Evolutionary conservation across 1,140 invertebrate species (phyloP).

Genomic region (Ceratina australensis): DNA sequence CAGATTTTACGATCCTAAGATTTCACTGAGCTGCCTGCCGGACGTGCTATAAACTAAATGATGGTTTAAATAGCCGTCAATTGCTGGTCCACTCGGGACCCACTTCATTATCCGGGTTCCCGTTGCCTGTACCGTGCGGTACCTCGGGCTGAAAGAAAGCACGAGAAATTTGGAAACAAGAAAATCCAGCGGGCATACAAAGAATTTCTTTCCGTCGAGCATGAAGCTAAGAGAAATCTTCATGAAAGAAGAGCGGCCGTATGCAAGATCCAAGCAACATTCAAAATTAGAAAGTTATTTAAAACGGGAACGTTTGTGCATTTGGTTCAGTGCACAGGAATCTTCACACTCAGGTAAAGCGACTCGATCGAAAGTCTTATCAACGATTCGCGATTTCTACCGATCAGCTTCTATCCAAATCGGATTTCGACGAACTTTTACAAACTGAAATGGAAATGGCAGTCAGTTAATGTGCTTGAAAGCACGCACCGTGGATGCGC

Average conservation of each 20-base stretch:
- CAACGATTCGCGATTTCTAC: background rate
- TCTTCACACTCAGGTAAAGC: constrained; percentile 20
- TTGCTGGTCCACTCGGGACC: too few relatives aligned
- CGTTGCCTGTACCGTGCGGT: too few relatives aligned
- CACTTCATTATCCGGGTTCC: too few relatives aligned
- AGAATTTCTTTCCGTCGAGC: background rate
- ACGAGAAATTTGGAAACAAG: too few relatives aligned
- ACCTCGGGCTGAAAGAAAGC: too few relatives aligned
- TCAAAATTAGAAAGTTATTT: constrained; percentile 51
- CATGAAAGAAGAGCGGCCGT: background rate
- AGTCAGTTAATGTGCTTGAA: background rate
- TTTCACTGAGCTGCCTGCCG: background rate
- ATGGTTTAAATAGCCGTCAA: background rate
- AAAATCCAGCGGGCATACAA: background rate
- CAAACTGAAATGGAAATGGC: background rate
- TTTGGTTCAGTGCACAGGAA: constrained; percentile 50
- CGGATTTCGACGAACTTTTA: background rate
- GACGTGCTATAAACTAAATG: background rate
- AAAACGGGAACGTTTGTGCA: constrained; percentile 49
- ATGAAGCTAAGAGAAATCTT: background rate
- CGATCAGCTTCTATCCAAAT: background rate
- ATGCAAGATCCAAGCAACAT: background rate
- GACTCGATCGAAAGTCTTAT: constrained; percentile 15
- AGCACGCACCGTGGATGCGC: background rate
- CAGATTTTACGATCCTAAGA: background rate